Evolutionary conservation across 2,888 invertebrate genomes (phyloP).

Genomic region (Drosophila suboccidentalis): DNA sequence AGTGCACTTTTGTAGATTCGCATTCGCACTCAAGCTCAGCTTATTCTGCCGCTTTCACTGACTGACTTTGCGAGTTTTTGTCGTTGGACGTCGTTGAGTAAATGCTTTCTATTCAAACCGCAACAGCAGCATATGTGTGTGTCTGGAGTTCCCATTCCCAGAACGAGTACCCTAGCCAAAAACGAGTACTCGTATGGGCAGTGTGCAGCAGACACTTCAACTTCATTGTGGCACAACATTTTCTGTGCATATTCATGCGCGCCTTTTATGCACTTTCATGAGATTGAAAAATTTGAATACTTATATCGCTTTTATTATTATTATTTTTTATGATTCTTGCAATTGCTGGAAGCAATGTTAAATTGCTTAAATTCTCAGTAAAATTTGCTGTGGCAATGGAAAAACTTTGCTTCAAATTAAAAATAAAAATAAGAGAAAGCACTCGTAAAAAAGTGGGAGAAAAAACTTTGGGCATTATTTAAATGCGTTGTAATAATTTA

Average conservation of each 20-base stretch:
- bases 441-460: conserved; percentile 22
- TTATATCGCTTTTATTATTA: conserved; percentile 22
- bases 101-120: conserved; percentile 57
- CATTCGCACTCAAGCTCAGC: conserved; percentile 40
- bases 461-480: conserved; percentile 68
- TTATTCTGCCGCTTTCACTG: conserved; percentile 28
- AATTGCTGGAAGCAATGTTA: conserved; percentile 8
- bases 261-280: conserved; percentile 37
- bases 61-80: conserved; percentile 50
- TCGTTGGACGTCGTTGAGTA: conserved; percentile 44
- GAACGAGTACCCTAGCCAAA: conserved; percentile 10
- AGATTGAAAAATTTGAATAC: conserved; percentile 46
- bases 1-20: conserved; percentile 12
- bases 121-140: conserved; percentile 48
- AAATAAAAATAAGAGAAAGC: conserved; percentile 15
- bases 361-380: conserved; percentile 8
- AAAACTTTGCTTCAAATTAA: conserved; percentile 25
- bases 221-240: conserved; percentile 48
- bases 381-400: conserved; percentile 1
- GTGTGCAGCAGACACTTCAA: conserved; percentile 21
- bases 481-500: conserved; percentile 73
- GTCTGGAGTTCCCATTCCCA: conserved; percentile 9
- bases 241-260: conserved; percentile 51
- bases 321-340: conserved; percentile 16
- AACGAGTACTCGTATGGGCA: conserved; percentile 2